Evolutionary conservation across 1,140 invertebrate genomes (phyloP).

Genomic region (Leptinotarsa lineolata): DNA sequence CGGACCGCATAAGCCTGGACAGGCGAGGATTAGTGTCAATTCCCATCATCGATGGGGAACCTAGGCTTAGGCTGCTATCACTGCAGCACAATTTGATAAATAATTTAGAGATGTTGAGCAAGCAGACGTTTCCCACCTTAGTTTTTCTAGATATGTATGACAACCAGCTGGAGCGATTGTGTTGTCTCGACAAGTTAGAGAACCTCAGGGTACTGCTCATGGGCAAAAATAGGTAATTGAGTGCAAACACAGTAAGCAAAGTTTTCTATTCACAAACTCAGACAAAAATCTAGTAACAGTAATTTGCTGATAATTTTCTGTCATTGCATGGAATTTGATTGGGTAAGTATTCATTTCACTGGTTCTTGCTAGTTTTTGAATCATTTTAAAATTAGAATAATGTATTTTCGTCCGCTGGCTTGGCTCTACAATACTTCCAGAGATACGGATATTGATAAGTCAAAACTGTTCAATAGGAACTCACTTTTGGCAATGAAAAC

Average conservation of each 20-base stretch:
- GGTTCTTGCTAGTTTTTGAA: too few species aligned
- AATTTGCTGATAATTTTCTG: too few species aligned
- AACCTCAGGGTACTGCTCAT: constrained; percentile 83
- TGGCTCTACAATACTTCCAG: too few species aligned
- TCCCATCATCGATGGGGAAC: constrained; percentile 78
- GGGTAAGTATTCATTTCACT: too few species aligned
- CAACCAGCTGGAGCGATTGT: constrained; percentile 88
- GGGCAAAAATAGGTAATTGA: constrained; percentile 79
- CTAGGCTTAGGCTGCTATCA: constrained; percentile 76
- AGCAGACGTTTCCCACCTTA: constrained; percentile 70
- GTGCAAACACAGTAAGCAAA: background rate
- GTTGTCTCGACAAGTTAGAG: constrained; percentile 72
- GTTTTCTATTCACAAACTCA: too few species aligned
- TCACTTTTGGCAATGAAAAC: too few species aligned
- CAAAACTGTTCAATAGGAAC: too few species aligned
- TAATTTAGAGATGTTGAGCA: constrained; percentile 68
- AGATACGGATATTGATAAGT: too few species aligned
- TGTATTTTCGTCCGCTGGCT: too few species aligned
- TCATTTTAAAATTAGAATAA: too few species aligned
- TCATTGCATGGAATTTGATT: too few species aligned
- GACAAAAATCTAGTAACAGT: too few species aligned
- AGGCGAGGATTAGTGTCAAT: constrained; percentile 74
- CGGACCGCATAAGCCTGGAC: constrained; percentile 78
- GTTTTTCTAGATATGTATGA: constrained; percentile 93
- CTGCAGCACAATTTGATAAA: constrained; percentile 89